Base-by-base conservation (phyloP, 1,140 invertebrate species). In the Hirudo medicinalis region DNA sequence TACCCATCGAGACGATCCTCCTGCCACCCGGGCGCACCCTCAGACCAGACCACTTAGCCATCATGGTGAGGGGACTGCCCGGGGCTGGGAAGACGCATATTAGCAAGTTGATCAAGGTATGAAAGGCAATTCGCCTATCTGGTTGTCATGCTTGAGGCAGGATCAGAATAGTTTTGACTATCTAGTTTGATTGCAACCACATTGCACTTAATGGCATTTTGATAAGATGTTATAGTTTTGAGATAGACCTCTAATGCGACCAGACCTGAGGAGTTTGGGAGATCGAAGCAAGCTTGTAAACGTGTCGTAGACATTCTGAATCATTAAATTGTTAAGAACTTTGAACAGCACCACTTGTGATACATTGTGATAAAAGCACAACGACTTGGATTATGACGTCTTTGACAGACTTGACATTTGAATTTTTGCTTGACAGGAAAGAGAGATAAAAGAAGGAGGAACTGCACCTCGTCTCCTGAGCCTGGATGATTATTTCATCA, bases 401-500 rank as follows among this genome's bases (percentile, higher is more conserved):
- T 40, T 40, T 40, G 40, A 11, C 40, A 6, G 40, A 40, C 40
- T 11, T 40, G n/a, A 40, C 55, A 15, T 60, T 6, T 27, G 8
- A 4, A 43, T 68, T 13, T 22, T 70, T 67, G 17, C 60, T 25
- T 54, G 77, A 72, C 76, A 90, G 88, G 89, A 89, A 74, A 88
- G 88, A 78, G 89, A 90, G 80, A 82, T 89, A 17, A 86, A 87
- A 75, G 86, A 88, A 81, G 89, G 89, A 66, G 89, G 88, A 3
- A 87, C 88, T 72, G 90, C 89, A 57, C 89, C 90, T 3, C 85
- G 94, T 75, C 94, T 97, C 77, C 85, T 97, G 70, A 92, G 90
- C 74, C 86, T 97, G 57, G 93, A 97, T 82, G 93, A 97, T 84
- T 97, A 97, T 81, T 97, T 95, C 77, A 89, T 95, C 82, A 87